Conservation (phyloP, 2,797 vertebrate genomes). For the Acanthornis magna region DNA sequence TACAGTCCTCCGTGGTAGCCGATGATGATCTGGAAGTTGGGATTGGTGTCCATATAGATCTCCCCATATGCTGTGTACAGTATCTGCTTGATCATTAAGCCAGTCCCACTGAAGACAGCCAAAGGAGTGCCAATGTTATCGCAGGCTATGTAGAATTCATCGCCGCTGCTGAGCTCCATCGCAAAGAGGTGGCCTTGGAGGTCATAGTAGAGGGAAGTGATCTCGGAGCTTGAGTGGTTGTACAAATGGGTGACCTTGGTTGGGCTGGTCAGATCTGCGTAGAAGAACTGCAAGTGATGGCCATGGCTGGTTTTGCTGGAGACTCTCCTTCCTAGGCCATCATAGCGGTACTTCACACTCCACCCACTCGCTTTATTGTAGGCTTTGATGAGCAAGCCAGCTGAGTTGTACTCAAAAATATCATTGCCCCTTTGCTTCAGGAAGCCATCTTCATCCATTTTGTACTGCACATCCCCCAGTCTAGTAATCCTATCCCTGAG, state of each 20-base stretch:
- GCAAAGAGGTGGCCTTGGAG: conserved; percentile 97
- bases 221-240: conserved; percentile 97
- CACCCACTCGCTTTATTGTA: conserved; percentile 90
- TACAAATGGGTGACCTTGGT: conserved; percentile 97
- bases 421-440: conserved; percentile 91
- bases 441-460: conserved; percentile 95
- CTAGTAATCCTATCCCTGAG: conserved; percentile 92
- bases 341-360: conserved; percentile 93
- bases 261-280: conserved; percentile 92
- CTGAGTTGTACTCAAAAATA: conserved; percentile 95
- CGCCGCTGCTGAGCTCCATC: conserved; percentile 96
- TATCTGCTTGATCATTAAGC: conserved; percentile 96
- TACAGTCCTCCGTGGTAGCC: conserved; percentile 97
- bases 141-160: conserved; percentile 97
- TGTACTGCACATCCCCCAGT: conserved; percentile 92
- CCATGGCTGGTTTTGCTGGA: conserved; percentile 88
- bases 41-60: conserved; percentile 97
- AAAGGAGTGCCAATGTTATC: conserved; percentile 97
- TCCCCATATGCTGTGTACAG: conserved; percentile 96
- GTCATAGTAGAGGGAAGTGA: conserved; percentile 96
- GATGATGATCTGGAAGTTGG: conserved; percentile 89
- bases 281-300: conserved; percentile 97
- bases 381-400: conserved; percentile 89
- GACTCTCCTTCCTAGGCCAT: conserved; percentile 92
- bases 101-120: conserved; percentile 94